Evolutionary conservation across 2,797 vertebrate species (phyloP).

Genomic region (Coracias cyanogaster): DNA sequence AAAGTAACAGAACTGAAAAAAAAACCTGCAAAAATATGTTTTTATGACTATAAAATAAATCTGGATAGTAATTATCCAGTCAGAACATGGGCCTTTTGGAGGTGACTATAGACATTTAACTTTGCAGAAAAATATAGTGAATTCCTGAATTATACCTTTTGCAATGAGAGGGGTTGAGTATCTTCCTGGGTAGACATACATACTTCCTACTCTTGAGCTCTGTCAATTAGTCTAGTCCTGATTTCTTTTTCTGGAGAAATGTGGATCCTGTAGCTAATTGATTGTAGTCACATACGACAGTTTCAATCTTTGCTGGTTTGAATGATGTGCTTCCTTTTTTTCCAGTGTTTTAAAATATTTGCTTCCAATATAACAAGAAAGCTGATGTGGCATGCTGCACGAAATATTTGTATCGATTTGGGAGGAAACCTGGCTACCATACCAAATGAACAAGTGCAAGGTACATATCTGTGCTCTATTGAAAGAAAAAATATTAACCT

Average conservation of each 20-base stretch:
- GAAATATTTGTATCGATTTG: constrained; percentile 77
- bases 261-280: background rate
- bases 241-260: background rate
- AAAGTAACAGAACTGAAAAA: background rate
- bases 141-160: background rate
- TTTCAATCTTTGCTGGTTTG: background rate
- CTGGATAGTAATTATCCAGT: background rate
- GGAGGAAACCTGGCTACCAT: constrained; percentile 90
- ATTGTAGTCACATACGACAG: background rate
- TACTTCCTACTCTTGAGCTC: background rate
- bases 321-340: background rate
- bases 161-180: background rate
- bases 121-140: background rate
- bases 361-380: constrained; percentile 59
- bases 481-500: background rate
- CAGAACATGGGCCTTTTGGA: background rate
- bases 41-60: background rate
- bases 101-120: background rate
- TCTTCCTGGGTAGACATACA: background rate
- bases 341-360: constrained; percentile 90
- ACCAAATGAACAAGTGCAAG: constrained; percentile 84
- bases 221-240: background rate
- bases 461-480: constrained; percentile 63
- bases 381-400: constrained; percentile 83
- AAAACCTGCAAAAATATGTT: background rate